Evolutionary conservation across 2,797 vertebrate species (phyloP), one percentile per base, ranked within the genome.

Genomic region (Tarsius wallacei): DNA sequence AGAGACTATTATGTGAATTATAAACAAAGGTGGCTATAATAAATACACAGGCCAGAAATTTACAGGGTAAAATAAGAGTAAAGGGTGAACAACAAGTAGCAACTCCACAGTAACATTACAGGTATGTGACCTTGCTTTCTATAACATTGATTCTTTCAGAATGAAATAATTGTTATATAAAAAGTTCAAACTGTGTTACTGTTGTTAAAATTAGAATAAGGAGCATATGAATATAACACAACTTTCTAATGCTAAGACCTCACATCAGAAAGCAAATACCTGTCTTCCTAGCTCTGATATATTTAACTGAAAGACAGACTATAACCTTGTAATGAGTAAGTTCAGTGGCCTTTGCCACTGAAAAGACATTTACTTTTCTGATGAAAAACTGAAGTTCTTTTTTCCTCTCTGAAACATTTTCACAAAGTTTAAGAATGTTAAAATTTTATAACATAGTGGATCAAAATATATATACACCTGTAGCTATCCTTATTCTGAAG

Each of bases 191-290:
- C 19, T 36, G n/a, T 71, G 61, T 33, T 83, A 87, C 19, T 71
- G 49, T 7, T 81, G 33, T n/a, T 93, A 86, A 95, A 94, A 89
- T 31, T 82, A 36, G 63, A 63, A 88, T 85, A 76, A 91, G 91
- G 73, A 71, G 71, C 10, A 22, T 71, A 47, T 77, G 16, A 83
- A 64, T 86, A 11, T 28, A 95, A 86, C 5, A 81, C 11, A 57
- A 36, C 66, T 83, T 64, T 84, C 80, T 74, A 96, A 94, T 36
- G 31, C 47, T 33, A 87, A 81, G 55, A 87, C n/a, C 33, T 93
- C 33, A 91, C 14, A 61, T 12, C n/a, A 13, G 80, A 83, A 92
- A 87, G 7, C 31, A 89, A 93, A 91, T 53, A 26, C 22, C 47
- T 26, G 10, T 36, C 59, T 84, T 83, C 51, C 68, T 55, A 77